Evolutionary conservation across 1,140 invertebrate species (phyloP).

Genomic region (Drosophila aff.): DNA sequence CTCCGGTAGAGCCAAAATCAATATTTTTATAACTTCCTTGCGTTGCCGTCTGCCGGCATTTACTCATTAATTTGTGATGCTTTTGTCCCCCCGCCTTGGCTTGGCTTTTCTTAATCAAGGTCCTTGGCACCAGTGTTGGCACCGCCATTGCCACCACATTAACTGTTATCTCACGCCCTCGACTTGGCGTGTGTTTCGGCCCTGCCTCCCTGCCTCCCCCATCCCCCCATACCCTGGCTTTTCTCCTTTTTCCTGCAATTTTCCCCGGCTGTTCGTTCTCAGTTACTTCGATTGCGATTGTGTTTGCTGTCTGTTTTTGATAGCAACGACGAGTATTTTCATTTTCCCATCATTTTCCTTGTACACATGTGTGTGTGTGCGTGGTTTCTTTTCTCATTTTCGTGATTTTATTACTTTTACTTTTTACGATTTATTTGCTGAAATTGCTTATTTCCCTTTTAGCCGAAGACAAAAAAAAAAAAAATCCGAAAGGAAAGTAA

Average conservation of each 20-base stretch:
- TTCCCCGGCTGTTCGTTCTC: slow-evolving; percentile 52
- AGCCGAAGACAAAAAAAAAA: slow-evolving; percentile 20
- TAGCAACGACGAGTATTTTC: slow-evolving; percentile 57
- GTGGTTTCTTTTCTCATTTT: slow-evolving; percentile 79
- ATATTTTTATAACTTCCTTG: slow-evolving; percentile 40
- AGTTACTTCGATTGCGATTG: slow-evolving; percentile 57
- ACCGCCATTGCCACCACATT: slow-evolving; percentile 54
- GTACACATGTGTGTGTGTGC: slow-evolving; percentile 25
- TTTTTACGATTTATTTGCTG: slow-evolving; percentile 83
- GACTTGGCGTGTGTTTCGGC: slow-evolving; percentile 7
- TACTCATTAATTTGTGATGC: slow-evolving; percentile 52
- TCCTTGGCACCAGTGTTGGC: slow-evolving; percentile 41
- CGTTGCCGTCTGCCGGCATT: slow-evolving; percentile 23
- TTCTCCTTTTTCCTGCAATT: neutral
- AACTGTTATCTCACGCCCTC: slow-evolving; percentile 50
- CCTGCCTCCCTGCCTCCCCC: neutral
- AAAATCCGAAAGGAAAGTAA: neutral
- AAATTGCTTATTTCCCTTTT: slow-evolving; percentile 81
- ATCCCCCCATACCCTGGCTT: neutral
- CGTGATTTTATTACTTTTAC: slow-evolving; percentile 83
- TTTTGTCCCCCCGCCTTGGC: neutral
- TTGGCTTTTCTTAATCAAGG: slow-evolving; percentile 43
- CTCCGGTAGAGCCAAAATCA: slow-evolving; percentile 24
- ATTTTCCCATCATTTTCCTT: slow-evolving; percentile 54
- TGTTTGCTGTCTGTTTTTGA: slow-evolving; percentile 68